These are phyloP conservation scores for Sinocyclocheilus anshuiensis DNA, from an alignment of 2,113 vertebrate species.

Conservation along the genomic window DNA sequence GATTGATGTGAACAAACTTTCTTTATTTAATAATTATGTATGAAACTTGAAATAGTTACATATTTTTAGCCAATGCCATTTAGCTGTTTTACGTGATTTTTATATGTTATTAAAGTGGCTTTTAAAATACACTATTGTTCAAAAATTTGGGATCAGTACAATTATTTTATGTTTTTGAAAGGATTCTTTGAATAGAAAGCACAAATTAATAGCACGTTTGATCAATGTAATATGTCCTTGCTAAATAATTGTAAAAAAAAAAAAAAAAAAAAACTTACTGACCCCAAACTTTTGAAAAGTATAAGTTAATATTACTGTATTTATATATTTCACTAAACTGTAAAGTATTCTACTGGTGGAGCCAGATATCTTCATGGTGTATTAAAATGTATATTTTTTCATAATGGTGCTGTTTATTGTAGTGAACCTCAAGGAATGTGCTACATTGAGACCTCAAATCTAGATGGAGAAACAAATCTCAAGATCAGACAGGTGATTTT, in stretches of 20 bases:
- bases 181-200: not conserved
- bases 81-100: not conserved
- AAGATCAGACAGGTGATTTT: constrained; percentile 93
- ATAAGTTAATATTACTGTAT: not conserved
- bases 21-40: not conserved
- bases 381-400: not conserved
- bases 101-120: not conserved
- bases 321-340: not conserved
- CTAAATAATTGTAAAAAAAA: no score
- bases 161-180: not conserved
- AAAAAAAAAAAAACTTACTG: no score
- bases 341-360: not conserved
- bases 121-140: not conserved
- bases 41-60: not conserved
- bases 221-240: no score
- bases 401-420: constrained; percentile 55
- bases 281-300: not conserved
- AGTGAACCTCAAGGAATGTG: constrained; percentile 99
- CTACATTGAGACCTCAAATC: constrained; percentile 98
- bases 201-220: no score
- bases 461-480: constrained; percentile 98
- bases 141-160: not conserved
- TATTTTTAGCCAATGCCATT: not conserved
- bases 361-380: not conserved
- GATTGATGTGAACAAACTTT: not conserved